These are phyloP conservation scores for Chrysina gloriosa DNA, from an alignment of 2,888 invertebrate genomes.

Conservation along the genomic window DNA sequence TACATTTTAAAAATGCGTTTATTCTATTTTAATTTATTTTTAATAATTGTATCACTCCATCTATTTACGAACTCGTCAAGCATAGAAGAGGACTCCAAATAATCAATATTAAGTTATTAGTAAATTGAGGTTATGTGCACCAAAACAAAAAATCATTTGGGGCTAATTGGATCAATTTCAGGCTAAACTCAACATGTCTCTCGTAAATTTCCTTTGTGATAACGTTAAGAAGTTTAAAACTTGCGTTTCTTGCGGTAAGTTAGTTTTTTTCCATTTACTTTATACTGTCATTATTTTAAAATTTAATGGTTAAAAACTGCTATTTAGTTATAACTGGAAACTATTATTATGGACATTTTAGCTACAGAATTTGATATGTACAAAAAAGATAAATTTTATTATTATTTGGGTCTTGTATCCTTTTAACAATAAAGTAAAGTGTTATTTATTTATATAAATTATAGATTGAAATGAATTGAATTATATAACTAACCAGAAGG, in stretches of 20 bases:
- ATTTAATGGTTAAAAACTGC: background rate
- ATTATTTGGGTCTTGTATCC: background rate
- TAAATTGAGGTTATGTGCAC: slow-evolving; percentile 7
- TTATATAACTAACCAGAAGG: no score
- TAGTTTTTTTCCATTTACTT: background rate
- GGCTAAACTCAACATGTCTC: background rate
- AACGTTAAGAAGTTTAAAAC: slow-evolving; percentile 13
- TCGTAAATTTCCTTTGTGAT: slow-evolving; percentile 4
- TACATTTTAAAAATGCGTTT: no score
- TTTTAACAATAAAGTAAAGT: background rate
- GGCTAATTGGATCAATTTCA: background rate
- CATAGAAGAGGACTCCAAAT: no score
- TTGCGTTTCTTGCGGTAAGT: slow-evolving; percentile 20
- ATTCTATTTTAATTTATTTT: no score
- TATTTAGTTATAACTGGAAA: background rate
- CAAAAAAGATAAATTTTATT: no score
- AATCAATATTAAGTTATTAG: no score
- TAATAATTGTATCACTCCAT: no score
- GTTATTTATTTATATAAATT: background rate
- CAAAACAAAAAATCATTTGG: slow-evolving; percentile 9
- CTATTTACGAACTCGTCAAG: no score
- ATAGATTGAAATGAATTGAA: background rate
- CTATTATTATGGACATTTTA: no score
- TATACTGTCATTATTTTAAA: background rate
- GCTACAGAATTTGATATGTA: no score